These are phyloP conservation scores for Pseudorhombus dupliciocellatus DNA, from an alignment of 2,113 vertebrate genomes.

Conservation along the genomic window DNA sequence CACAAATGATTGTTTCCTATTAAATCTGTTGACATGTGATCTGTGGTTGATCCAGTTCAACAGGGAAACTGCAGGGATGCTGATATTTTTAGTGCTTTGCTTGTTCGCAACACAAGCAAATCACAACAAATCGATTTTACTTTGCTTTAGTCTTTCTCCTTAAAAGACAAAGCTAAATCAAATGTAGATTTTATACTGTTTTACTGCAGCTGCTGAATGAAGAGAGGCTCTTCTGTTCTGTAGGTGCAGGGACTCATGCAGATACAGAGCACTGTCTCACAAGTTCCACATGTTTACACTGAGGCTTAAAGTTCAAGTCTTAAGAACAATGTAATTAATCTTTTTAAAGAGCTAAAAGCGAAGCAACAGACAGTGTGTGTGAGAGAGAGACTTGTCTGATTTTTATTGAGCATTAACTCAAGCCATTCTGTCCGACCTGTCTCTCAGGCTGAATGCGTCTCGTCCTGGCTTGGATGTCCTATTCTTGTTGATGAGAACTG, in stretches of 20 bases:
- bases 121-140: background rate
- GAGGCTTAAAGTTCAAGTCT: background rate
- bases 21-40: background rate
- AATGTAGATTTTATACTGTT: too few species aligned
- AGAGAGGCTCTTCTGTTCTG: background rate
- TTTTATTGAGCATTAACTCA: conserved; percentile 27
- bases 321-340: background rate
- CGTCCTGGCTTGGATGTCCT: background rate
- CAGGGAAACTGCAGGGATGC: background rate
- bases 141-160: background rate
- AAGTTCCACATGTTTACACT: conserved; percentile 19
- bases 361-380: background rate
- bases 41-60: background rate
- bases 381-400: background rate
- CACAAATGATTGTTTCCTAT: background rate
- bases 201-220: conserved; percentile 4
- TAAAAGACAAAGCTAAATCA: background rate
- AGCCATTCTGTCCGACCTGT: conserved; percentile 7
- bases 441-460: background rate
- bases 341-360: conserved; percentile 30
- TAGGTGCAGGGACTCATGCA: background rate
- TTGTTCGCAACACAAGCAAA: background rate
- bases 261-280: conserved; percentile 4
- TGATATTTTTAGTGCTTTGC: background rate
- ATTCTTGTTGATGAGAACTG: conserved; percentile 12